These are phyloP conservation scores for Xiphydria camelus DNA, from an alignment of 2,888 invertebrate species.

Conservation along the genomic window DNA sequence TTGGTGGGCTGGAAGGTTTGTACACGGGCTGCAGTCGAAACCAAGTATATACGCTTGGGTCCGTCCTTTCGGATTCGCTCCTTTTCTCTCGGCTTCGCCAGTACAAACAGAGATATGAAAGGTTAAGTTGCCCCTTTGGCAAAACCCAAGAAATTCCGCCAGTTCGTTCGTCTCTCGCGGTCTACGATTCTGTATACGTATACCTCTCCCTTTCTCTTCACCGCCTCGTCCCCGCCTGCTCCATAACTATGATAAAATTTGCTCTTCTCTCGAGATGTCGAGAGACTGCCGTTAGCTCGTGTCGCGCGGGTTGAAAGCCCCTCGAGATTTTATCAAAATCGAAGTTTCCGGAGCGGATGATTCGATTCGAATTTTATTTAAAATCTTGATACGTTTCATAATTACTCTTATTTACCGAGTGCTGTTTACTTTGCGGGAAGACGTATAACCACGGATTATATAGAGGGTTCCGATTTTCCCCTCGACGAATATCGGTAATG, in stretches of 20 bases:
- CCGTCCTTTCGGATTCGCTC: conserved; percentile 33
- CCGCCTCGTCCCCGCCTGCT: too few species aligned
- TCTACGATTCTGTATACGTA: conserved; percentile 17
- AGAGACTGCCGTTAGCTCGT: conserved; percentile 39
- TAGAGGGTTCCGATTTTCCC: conserved; percentile 4
- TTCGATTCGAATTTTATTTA: neutral
- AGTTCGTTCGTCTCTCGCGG: neutral
- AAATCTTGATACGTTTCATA: conserved; percentile 10
- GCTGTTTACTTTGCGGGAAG: conserved; percentile 13
- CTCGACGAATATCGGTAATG: conserved; percentile 7
- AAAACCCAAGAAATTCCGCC: conserved; percentile 26
- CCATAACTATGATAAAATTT: conserved; percentile 36
- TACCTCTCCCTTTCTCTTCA: conserved; percentile 25
- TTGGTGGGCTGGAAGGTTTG: conserved; percentile 34
- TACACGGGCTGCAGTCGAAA: conserved; percentile 27
- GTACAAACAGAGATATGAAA: conserved; percentile 45
- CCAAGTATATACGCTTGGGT: conserved; percentile 33
- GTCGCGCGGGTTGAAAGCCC: conserved; percentile 39
- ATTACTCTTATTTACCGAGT: conserved; percentile 13
- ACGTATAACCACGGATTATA: conserved; percentile 8
- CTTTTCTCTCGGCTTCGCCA: conserved; percentile 29
- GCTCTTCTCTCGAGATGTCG: conserved; percentile 39
- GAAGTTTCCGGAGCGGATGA: neutral
- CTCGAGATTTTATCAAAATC: conserved; percentile 3
- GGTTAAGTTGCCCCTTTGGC: conserved; percentile 39